Evolutionary conservation across 1,140 invertebrate genomes (phyloP).

Genomic region (Camponotus vicinus): DNA sequence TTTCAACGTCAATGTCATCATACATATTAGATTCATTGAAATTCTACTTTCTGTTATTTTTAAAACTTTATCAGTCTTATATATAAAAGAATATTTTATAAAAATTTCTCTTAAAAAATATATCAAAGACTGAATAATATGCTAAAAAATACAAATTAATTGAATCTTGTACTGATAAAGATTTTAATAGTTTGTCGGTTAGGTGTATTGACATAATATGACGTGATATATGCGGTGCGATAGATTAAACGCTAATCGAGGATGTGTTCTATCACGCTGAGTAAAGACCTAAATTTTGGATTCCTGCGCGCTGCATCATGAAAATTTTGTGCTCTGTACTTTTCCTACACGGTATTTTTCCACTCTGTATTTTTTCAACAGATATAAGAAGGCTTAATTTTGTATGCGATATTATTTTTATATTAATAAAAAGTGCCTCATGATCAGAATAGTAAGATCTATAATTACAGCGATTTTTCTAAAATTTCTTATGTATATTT

Average conservation of each 20-base stretch:
- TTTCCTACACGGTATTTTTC: not conserved
- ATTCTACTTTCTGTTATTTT: not conserved
- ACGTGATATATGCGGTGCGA: not conserved
- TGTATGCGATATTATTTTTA: not conserved
- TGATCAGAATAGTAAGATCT: not conserved
- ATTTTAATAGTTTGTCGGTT: not conserved
- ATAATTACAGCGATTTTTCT: not conserved
- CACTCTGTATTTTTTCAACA: conserved; percentile 5
- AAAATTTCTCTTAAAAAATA: not conserved
- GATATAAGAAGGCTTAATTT: not conserved
- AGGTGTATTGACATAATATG: not conserved
- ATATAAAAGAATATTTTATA: not conserved
- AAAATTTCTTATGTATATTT: conserved; percentile 2
- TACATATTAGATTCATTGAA: not conserved
- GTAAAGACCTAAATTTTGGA: not conserved
- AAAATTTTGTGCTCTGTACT: not conserved
- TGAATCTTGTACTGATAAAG: not conserved
- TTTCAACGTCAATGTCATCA: not conserved
- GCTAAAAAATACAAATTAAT: not conserved
- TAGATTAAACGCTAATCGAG: conserved; percentile 8
- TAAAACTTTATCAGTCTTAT: not conserved
- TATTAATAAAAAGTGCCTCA: not conserved
- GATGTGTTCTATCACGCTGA: conserved; percentile 27
- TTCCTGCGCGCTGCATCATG: not conserved
- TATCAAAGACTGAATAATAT: not conserved